These are phyloP conservation scores for Andricus curvator DNA, from an alignment of 2,888 invertebrate genomes.

Conservation along the genomic window DNA sequence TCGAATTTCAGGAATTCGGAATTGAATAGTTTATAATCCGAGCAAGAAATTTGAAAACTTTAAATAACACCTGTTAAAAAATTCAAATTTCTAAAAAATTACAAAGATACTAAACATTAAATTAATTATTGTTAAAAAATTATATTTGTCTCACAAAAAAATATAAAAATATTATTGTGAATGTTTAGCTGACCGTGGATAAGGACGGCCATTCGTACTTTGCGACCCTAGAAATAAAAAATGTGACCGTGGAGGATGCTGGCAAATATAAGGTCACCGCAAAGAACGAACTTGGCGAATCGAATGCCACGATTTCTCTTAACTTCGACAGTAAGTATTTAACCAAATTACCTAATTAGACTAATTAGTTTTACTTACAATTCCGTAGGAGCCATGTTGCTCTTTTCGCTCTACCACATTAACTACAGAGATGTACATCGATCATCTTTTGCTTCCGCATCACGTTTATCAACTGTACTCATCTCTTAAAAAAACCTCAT, in stretches of 20 bases:
- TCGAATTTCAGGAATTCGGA: no score
- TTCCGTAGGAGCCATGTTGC: constrained; percentile 35
- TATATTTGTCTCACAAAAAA: no score
- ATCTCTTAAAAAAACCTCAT: constrained; percentile 45
- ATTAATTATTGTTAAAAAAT: no score
- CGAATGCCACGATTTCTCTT: constrained; percentile 97
- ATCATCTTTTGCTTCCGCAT: constrained; percentile 60
- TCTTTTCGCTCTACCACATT: constrained; percentile 49
- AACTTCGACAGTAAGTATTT: constrained; percentile 97
- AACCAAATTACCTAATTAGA: constrained; percentile 28
- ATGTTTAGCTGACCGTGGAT: constrained; percentile 88
- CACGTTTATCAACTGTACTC: constrained; percentile 42
- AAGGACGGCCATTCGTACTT: constrained; percentile 96
- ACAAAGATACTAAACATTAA: no score
- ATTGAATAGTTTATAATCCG: no score
- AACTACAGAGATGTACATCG: constrained; percentile 75
- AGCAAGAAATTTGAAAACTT: no score
- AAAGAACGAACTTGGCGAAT: constrained; percentile 98
- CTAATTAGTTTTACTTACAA: constrained; percentile 9
- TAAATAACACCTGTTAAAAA: no score
- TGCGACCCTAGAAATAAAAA: constrained; percentile 94
- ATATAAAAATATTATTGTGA: not conserved
- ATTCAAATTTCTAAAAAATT: no score
- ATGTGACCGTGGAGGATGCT: constrained; percentile 97
- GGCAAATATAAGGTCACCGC: constrained; percentile 98